Evolutionary conservation across 2,113 vertebrate species (phyloP).

Genomic region (Phasianus colchicus): DNA sequence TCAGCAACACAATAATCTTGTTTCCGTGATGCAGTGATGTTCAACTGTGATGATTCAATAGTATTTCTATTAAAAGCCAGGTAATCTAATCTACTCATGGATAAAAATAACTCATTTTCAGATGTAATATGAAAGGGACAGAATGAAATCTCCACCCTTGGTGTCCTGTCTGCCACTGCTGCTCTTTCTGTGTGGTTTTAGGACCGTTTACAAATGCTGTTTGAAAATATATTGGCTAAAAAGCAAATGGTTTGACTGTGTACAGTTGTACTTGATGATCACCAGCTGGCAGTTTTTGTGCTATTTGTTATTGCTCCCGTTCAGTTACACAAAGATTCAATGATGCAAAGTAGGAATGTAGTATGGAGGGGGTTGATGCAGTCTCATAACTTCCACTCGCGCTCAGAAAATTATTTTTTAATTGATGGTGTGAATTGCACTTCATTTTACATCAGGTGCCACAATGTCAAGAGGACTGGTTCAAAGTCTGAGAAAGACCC

Average conservation of each 20-base stretch:
- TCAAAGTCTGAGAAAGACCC: background rate
- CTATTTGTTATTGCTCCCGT: background rate
- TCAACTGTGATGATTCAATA: constrained; percentile 7
- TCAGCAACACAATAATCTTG: background rate
- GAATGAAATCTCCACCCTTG: background rate
- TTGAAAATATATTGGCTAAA: background rate
- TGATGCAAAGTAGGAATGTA: background rate
- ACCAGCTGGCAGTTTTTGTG: background rate
- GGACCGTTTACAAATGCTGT: background rate
- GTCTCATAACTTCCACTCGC: background rate
- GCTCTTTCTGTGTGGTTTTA: background rate
- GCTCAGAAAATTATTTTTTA: accelerated
- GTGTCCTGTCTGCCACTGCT: accelerated
- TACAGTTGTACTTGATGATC: too few species aligned
- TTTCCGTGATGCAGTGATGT: constrained; percentile 16
- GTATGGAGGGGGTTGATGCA: too few species aligned
- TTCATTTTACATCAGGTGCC: accelerated
- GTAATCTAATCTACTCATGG: constrained; percentile 12
- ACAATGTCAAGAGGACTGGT: accelerated
- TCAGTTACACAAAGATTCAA: background rate
- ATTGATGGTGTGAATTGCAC: accelerated
- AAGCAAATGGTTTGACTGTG: accelerated
- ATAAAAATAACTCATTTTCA: constrained; percentile 18
- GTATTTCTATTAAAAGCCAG: constrained; percentile 37
- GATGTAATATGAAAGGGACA: background rate